Conservation (phyloP, 2,113 vertebrate species). For the Ciconia stormi region DNA sequence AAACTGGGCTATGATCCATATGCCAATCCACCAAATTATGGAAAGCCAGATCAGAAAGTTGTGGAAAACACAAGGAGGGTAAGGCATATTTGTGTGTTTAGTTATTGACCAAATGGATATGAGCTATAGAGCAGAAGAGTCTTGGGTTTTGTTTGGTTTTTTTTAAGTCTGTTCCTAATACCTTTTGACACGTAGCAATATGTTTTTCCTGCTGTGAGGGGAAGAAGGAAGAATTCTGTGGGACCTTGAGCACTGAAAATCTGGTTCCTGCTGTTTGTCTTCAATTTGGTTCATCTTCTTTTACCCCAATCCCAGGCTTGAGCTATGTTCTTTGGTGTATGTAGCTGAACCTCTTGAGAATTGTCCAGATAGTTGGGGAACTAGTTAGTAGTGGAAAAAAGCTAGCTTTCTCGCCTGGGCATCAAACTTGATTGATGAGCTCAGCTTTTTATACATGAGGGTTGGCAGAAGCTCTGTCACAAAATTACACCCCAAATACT, state of each 20-base stretch:
- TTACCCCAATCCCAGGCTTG: not conserved
- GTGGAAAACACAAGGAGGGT: constrained; percentile 96
- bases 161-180: not conserved
- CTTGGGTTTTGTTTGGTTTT: fast-evolving
- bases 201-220: not conserved
- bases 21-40: constrained; percentile 95
- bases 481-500: not conserved
- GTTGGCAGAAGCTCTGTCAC: constrained; percentile 10
- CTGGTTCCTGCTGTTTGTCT: not conserved
- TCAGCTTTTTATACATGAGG: not conserved
- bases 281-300: not conserved
- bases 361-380: not conserved
- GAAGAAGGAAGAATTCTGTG: not conserved
- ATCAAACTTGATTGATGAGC: not conserved
- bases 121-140: not conserved
- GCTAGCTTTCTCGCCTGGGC: not conserved
- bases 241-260: not conserved
- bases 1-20: constrained; percentile 93
- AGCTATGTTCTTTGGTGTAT: not conserved
- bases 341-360: not conserved
- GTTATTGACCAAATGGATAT: not conserved
- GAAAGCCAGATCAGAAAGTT: constrained; percentile 90
- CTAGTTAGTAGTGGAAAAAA: not conserved
- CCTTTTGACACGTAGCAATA: not conserved
- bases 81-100: constrained; percentile 52